A percentile compares a stretch with the other conserved stretches of the same genome.
Evolutionary conservation across 2,888 invertebrate species (phyloP).

Genomic region (Cheilosia urbana): DNA sequence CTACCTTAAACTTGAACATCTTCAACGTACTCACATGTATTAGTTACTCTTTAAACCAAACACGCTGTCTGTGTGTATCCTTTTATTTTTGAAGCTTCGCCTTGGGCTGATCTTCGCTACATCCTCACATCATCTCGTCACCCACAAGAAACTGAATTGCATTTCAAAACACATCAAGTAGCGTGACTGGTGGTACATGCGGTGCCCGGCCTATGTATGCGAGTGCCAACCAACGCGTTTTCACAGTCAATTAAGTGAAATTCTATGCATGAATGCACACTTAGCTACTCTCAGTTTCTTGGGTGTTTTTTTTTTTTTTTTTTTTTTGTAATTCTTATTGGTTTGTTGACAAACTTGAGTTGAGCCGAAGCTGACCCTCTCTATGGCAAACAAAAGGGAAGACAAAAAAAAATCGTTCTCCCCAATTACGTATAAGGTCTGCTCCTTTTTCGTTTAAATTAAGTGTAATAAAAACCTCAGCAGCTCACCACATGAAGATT

Average conservation of each 20-base stretch:
- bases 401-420: constrained; percentile 11
- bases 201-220: not conserved
- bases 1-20: not conserved
- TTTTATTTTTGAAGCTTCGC: not conserved
- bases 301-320: not conserved
- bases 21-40: not conserved
- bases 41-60: not conserved
- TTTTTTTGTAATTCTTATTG: constrained; percentile 14
- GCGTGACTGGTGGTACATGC: constrained; percentile 24
- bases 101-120: constrained; percentile 14
- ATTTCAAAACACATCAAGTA: constrained; percentile 36
- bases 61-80: not conserved
- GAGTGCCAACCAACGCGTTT: constrained; percentile 50
- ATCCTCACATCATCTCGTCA: constrained; percentile 13
- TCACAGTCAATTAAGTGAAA: constrained; percentile 65
- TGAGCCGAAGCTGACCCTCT: constrained; percentile 6
- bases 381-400: constrained; percentile 9
- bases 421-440: not conserved
- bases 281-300: constrained; percentile 30
- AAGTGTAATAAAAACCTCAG: constrained; percentile 18
- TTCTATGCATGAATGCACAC: constrained; percentile 63
- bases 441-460: constrained; percentile 9
- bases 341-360: constrained; percentile 21
- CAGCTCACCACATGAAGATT: constrained; percentile 13
- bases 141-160: constrained; percentile 32